Evolutionary conservation across 2,113 vertebrate species (phyloP).

Genomic region (Corythaeola cristata): DNA sequence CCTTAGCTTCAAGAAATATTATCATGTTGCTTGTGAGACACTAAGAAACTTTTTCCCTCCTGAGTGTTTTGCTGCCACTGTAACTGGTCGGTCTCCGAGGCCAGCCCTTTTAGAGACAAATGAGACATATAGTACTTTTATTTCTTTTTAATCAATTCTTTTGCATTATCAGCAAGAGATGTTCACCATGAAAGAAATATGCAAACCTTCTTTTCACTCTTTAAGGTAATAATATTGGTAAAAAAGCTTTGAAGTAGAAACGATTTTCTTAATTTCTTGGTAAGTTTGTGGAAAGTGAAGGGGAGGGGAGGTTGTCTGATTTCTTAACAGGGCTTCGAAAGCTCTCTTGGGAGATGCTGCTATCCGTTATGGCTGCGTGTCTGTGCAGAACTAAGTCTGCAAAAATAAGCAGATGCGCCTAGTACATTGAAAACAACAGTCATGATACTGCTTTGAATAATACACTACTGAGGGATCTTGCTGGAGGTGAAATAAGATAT

Average conservation of each 20-base stretch:
- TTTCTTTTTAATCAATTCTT: not conserved
- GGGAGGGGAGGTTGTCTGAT: not conserved
- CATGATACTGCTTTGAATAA: constrained; percentile 27
- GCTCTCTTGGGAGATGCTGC: not conserved
- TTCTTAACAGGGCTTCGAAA: not conserved
- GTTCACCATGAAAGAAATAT: not conserved
- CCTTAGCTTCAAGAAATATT: not conserved
- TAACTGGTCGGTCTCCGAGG: not conserved
- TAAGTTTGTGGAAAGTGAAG: not conserved
- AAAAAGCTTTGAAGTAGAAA: not conserved
- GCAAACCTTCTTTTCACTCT: not conserved
- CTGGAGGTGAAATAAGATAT: not conserved
- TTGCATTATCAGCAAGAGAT: not conserved
- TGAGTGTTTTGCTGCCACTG: not conserved
- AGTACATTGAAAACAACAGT: not conserved
- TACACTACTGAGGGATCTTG: not conserved
- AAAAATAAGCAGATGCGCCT: constrained; percentile 7
- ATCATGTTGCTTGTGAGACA: not conserved
- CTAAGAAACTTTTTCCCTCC: not conserved
- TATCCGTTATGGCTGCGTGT: not conserved
- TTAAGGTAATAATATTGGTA: not conserved
- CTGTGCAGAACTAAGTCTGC: not conserved
- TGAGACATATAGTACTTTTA: not conserved
- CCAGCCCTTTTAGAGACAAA: not conserved
- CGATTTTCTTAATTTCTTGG: not conserved